Conservation (phyloP, 1,140 invertebrate species). For the Maconellicoccus hirsutus region DNA sequence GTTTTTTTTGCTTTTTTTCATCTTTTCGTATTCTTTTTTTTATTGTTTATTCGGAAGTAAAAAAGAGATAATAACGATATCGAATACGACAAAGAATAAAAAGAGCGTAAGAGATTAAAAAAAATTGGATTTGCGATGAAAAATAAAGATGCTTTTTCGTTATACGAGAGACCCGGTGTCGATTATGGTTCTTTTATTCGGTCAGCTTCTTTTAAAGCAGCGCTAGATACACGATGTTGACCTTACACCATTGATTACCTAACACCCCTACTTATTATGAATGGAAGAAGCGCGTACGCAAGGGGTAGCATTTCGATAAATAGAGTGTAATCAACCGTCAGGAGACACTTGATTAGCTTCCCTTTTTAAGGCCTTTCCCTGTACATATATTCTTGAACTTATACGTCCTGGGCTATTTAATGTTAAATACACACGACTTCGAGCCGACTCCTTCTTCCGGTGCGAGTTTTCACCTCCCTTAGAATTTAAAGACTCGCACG, state of each 20-base stretch:
- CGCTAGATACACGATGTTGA: background rate
- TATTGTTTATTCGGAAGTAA: too few relatives aligned
- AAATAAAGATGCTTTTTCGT: background rate
- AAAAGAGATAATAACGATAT: too few relatives aligned
- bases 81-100: too few relatives aligned
- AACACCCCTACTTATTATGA: background rate
- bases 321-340: conserved; percentile 20
- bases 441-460: conserved; percentile 5
- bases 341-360: conserved; percentile 21
- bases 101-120: conserved; percentile 14
- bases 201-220: conserved; percentile 1
- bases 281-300: background rate
- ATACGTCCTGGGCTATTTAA: conserved; percentile 12
- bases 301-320: conserved; percentile 13
- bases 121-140: conserved; percentile 15
- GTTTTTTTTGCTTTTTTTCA: background rate
- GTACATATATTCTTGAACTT: background rate
- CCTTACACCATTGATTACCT: conserved; percentile 16
- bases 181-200: conserved; percentile 20
- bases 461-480: background rate
- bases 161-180: background rate
- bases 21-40: too few relatives aligned
- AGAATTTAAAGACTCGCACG: conserved; percentile 7
- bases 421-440: conserved; percentile 20
- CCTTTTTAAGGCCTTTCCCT: background rate